phyloP scores from a whole-genome alignment of 2,113 vertebrate genomes.

The Campylomormyrus numenius region DNA sequence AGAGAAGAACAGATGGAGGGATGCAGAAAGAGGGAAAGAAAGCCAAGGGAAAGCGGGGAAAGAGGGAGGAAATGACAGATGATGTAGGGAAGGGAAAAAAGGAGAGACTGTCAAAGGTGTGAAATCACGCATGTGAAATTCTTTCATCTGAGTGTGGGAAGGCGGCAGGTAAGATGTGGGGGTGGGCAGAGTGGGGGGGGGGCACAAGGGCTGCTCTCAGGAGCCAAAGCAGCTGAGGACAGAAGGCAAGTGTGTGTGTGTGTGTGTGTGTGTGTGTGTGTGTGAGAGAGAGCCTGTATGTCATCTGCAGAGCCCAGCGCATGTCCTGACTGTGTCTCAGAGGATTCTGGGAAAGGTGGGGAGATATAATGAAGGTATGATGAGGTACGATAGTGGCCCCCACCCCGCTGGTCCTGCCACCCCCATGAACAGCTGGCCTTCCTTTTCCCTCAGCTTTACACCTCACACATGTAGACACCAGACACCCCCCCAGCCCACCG shows the following conservation, averaged over 20 bases:
- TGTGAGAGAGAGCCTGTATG: background rate
- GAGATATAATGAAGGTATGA: background rate
- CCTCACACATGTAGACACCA: background rate
- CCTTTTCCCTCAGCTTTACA: background rate
- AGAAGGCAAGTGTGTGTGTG: background rate
- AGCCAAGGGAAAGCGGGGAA: slow-evolving; percentile 6
- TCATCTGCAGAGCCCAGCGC: background rate
- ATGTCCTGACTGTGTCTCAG: background rate
- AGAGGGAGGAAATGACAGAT: background rate
- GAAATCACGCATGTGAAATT: background rate
- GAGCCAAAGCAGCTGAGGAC: background rate
- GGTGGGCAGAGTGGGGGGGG: background rate
- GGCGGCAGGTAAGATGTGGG: background rate
- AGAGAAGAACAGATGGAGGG: background rate
- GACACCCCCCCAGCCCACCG: background rate
- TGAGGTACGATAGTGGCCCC: background rate
- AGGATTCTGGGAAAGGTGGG: background rate
- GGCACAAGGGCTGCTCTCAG: background rate
- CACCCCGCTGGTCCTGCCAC: background rate
- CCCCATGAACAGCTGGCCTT: background rate
- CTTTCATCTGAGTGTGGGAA: background rate
- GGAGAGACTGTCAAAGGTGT: background rate
- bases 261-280: background rate
- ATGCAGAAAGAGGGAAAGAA: slow-evolving; percentile 19
- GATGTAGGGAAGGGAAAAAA: background rate